Conservation (phyloP, 2,797 vertebrate genomes). For the Aplochiton taeniatus region DNA sequence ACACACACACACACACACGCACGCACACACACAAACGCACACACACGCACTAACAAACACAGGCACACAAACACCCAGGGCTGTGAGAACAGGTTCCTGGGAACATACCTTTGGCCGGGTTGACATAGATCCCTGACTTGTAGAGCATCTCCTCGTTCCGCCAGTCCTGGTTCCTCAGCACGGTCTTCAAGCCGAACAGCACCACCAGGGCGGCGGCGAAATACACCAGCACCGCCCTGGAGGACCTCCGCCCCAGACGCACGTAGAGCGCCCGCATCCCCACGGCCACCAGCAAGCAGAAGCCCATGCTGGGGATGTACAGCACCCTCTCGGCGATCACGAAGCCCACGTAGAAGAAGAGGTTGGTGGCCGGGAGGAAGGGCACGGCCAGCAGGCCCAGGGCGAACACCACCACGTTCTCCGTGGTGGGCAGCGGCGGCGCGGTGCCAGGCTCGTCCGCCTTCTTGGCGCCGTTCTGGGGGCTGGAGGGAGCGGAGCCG, state of each 20-base stretch:
- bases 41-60: too few relatives aligned
- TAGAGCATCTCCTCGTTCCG: slow-evolving; percentile 99
- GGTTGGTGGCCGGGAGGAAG: slow-evolving; percentile 95
- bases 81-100: too few relatives aligned
- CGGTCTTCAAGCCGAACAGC: slow-evolving; percentile 90
- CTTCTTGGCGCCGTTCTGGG: slow-evolving; percentile 87
- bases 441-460: slow-evolving; percentile 62
- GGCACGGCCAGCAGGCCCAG: slow-evolving; percentile 91
- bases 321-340: slow-evolving; percentile 98
- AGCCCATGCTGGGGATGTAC: slow-evolving; percentile 99
- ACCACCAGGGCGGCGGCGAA: slow-evolving; percentile 85
- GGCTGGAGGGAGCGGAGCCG: slow-evolving; percentile 60
- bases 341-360: slow-evolving; percentile 99
- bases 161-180: slow-evolving; percentile 95
- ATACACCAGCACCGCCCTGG: slow-evolving; percentile 85
- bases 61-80: too few relatives aligned
- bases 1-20: too few relatives aligned
- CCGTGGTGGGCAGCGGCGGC: slow-evolving; percentile 86
- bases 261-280: slow-evolving; percentile 88
- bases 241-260: slow-evolving; percentile 80
- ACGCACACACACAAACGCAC: too few relatives aligned
- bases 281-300: slow-evolving; percentile 92
- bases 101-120: slow-evolving; percentile 99
- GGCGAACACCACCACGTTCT: slow-evolving; percentile 90
- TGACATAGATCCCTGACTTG: slow-evolving; percentile 97